Evolutionary conservation across 2,797 vertebrate species (phyloP).

Genomic region (Fratercula arctica): DNA sequence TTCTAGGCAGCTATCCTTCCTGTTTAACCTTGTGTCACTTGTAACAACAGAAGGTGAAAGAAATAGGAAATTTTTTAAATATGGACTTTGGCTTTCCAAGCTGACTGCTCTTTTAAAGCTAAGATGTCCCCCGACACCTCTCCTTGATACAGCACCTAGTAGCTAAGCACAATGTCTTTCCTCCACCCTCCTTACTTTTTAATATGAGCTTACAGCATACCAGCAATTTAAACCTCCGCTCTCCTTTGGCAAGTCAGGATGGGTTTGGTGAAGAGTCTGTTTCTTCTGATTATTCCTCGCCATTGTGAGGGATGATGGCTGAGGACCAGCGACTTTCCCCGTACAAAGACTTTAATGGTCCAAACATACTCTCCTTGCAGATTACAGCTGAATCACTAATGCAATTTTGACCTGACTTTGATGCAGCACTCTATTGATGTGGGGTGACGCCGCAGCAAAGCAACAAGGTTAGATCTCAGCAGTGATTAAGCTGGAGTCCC

Average conservation of each 20-base stretch:
- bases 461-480: conserved; percentile 1
- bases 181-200: neutral
- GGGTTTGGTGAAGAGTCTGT: neutral
- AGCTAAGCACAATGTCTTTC: neutral
- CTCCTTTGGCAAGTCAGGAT: neutral
- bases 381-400: conserved; percentile 31
- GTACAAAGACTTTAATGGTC: neutral
- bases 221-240: neutral
- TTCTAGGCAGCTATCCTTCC: neutral
- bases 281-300: neutral
- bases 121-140: neutral
- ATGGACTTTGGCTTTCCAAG: neutral
- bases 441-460: neutral
- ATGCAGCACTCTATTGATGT: neutral
- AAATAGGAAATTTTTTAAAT: conserved; percentile 15
- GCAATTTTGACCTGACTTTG: conserved; percentile 34
- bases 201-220: neutral
- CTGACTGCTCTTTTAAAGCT: neutral
- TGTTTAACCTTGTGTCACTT: conserved; percentile 13
- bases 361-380: neutral
- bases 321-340: neutral
- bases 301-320: neutral
- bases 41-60: conserved; percentile 30
- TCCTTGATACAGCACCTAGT: neutral
- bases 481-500: neutral